phyloP scores from a whole-genome alignment of 37 sponge, comb jelly and placozoan genomes.

The Spongilla lacustris region DNA sequence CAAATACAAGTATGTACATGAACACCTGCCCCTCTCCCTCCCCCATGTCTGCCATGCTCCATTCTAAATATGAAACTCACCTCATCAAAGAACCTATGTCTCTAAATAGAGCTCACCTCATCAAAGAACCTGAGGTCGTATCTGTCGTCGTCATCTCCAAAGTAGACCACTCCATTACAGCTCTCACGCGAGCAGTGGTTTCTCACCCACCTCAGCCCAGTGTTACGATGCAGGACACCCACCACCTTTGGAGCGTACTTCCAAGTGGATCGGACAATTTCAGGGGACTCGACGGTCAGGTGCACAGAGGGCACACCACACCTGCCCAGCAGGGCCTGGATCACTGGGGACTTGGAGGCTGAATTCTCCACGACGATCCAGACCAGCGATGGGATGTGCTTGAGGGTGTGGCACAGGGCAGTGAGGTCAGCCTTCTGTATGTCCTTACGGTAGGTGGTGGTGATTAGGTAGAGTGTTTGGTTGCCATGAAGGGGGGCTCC shows the following conservation, averaged over 20 bases:
- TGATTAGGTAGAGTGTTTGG: slow-evolving; percentile 73
- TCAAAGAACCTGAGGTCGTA: background rate
- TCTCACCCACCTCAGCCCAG: background rate
- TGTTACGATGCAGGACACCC: background rate
- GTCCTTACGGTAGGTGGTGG: slow-evolving; percentile 89
- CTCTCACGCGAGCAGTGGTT: background rate
- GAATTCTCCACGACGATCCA: slow-evolving; percentile 97
- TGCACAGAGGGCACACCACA: background rate
- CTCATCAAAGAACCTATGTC: no score
- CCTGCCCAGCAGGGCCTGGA: background rate
- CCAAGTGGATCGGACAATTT: background rate
- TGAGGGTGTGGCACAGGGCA: slow-evolving; percentile 84
- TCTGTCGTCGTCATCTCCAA: background rate
- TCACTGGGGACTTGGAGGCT: background rate
- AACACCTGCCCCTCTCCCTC: no score
- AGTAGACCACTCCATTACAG: background rate
- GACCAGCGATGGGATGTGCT: slow-evolving; percentile 80
- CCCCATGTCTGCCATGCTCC: no score
- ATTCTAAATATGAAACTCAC: no score
- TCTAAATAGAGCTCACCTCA: background rate
- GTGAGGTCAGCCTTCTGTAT: slow-evolving; percentile 97
- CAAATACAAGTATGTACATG: no score
- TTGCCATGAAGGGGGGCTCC: background rate
- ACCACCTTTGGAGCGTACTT: background rate
- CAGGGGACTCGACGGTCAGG: background rate